A percentile compares a stretch with the other conserved stretches of the same genome.
Evolutionary conservation across 2,797 vertebrate species (phyloP).

Genomic region (Cuculus canorus): DNA sequence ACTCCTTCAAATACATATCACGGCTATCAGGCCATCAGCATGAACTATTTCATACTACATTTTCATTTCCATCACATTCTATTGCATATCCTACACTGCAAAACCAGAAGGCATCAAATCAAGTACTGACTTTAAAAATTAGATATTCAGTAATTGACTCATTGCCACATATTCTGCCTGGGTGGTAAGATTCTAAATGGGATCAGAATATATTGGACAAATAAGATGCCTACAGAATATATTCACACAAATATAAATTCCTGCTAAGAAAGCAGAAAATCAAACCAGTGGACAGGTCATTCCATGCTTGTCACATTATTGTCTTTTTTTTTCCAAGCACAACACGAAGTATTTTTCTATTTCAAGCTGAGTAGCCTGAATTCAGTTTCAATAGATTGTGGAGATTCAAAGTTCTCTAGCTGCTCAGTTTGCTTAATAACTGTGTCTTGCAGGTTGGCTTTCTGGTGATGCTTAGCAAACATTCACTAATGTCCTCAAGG

Average conservation of each 20-base stretch:
- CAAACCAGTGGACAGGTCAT: neutral
- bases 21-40: neutral
- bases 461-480: neutral
- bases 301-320: neutral
- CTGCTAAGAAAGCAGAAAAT: slow-evolving; percentile 13
- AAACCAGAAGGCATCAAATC: neutral
- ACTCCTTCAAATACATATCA: neutral
- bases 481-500: neutral
- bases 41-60: neutral
- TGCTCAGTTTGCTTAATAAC: neutral
- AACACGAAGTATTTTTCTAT: neutral
- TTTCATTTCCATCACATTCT: neutral
- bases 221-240: neutral
- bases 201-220: neutral
- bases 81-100: neutral
- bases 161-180: neutral
- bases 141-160: neutral
- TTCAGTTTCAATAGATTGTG: neutral
- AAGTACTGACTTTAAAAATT: neutral
- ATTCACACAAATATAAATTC: neutral
- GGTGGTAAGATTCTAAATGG: neutral
- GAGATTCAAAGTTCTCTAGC: neutral
- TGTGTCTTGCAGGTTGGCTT: neutral
- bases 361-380: neutral
- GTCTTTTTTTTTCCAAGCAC: neutral